Conservation (phyloP, 2,113 vertebrate species). For the Melanocharis versteri region DNA sequence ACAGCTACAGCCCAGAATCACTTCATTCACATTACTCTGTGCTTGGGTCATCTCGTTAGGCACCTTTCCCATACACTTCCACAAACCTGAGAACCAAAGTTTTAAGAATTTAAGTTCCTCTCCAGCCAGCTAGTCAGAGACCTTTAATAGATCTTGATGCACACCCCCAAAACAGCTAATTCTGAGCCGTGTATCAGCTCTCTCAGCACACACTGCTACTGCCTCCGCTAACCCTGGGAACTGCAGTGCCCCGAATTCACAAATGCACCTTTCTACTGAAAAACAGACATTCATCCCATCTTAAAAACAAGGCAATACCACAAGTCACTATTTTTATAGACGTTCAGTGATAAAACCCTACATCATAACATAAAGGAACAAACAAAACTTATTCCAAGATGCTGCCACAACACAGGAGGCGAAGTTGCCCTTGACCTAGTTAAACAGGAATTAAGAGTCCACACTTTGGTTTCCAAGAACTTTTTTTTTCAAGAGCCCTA, state of each 20-base stretch:
- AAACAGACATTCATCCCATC: not conserved
- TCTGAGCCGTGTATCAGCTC: not conserved
- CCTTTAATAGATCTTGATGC: not conserved
- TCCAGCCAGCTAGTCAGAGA: not conserved
- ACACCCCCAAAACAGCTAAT: not conserved
- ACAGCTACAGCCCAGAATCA: not conserved
- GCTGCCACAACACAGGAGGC: not conserved
- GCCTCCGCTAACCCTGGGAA: not conserved
- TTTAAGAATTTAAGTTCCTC: not conserved
- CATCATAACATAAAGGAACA: not conserved
- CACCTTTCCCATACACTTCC: not conserved
- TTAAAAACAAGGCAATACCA: not conserved
- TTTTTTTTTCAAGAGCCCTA: not conserved
- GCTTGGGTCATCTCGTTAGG: not conserved
- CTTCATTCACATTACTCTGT: not conserved
- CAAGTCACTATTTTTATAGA: not conserved
- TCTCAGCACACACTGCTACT: not conserved
- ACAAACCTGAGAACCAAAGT: not conserved
- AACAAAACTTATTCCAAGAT: not conserved
- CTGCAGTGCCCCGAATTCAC: not conserved
- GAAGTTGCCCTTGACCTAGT: not conserved
- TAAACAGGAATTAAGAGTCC: not conserved
- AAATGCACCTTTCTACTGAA: not conserved
- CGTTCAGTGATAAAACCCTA: not conserved
- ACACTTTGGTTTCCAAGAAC: not conserved